These are phyloP conservation scores for Amphiura filiformis DNA, from an alignment of 35 echinoderm and acorn worm species.

Conservation along the genomic window DNA sequence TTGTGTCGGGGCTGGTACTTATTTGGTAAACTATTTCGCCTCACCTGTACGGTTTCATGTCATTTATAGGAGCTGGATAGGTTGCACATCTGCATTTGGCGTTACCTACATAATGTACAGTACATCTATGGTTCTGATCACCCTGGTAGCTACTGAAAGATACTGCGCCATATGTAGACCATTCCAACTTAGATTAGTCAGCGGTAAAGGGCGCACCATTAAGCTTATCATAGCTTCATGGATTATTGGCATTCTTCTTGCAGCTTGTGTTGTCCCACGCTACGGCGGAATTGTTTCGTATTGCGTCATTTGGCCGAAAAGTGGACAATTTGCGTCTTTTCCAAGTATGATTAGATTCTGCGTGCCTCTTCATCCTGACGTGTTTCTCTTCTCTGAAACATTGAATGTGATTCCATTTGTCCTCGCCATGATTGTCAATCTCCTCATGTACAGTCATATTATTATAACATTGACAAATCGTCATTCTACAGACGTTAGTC, in stretches of 20 bases:
- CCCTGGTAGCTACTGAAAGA: slow-evolving; percentile 68
- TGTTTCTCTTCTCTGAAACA: not conserved
- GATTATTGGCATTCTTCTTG: slow-evolving; percentile 46
- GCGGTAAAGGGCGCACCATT: slow-evolving; percentile 50
- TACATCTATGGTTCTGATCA: slow-evolving; percentile 63
- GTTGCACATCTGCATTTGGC: slow-evolving; percentile 47
- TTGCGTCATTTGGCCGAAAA: slow-evolving; percentile 36
- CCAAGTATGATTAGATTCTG: slow-evolving; percentile 1
- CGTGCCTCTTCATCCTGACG: not conserved
- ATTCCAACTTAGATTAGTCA: slow-evolving; percentile 55
- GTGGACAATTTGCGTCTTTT: slow-evolving; percentile 15
- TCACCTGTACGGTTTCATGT: slow-evolving; percentile 20
- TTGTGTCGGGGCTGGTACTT: slow-evolving; percentile 29
- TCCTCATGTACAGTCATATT: slow-evolving; percentile 62
- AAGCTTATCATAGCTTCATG: slow-evolving; percentile 52
- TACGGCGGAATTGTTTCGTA: not conserved
- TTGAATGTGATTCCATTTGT: slow-evolving; percentile 38
- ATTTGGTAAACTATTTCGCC: slow-evolving; percentile 41
- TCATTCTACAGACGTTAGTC: not conserved
- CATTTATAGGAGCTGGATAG: slow-evolving; percentile 5
- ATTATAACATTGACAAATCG: slow-evolving; percentile 41
- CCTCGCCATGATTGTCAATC: slow-evolving; percentile 50
- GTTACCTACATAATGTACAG: slow-evolving; percentile 35
- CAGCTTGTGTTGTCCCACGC: not conserved
- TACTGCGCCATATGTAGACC: slow-evolving; percentile 89